phyloP scores from a whole-genome alignment of 2,797 vertebrate species.

The Pseudochromis fuscus region DNA sequence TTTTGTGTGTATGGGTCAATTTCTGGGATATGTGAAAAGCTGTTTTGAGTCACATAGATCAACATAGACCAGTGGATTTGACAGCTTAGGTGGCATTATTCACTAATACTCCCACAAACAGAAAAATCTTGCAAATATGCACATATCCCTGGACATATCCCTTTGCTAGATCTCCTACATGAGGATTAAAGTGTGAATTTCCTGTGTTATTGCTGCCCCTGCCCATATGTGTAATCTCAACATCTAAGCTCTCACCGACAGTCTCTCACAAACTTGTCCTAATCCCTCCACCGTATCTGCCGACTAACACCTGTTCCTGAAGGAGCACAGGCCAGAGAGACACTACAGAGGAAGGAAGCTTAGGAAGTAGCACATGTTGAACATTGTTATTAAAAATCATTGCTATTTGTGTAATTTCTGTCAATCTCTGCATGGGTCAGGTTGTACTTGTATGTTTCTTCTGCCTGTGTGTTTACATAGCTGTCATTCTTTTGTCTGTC shows the following conservation, averaged over 20 bases:
- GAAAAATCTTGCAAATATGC: constrained; percentile 53
- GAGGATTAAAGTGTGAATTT: constrained; percentile 78
- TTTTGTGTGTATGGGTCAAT: constrained; percentile 9
- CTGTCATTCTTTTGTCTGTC: constrained; percentile 32
- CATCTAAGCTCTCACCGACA: constrained; percentile 65
- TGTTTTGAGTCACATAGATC: constrained; percentile 39
- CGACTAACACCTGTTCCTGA: constrained; percentile 71
- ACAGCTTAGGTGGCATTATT: constrained; percentile 68
- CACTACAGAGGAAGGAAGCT: constrained; percentile 8
- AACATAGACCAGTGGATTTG: constrained; percentile 56
- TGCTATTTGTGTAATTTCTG: constrained; percentile 12
- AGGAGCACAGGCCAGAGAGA: constrained; percentile 24
- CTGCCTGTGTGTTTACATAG: constrained; percentile 45
- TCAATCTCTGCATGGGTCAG: constrained; percentile 3
- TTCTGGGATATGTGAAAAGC: constrained; percentile 34
- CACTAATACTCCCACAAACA: constrained; percentile 40
- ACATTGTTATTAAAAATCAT: constrained; percentile 4
- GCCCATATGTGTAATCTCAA: constrained; percentile 75
- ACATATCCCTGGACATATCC: constrained; percentile 40
- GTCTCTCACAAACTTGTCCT: constrained; percentile 74
- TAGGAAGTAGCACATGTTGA: constrained; percentile 11
- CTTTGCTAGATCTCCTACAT: constrained; percentile 47
- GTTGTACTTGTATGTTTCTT: constrained; percentile 19
- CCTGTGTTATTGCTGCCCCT: constrained; percentile 59
- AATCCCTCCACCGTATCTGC: constrained; percentile 68